Evolutionary conservation across 2,888 invertebrate species (phyloP).

Genomic region (Anodontia alba): DNA sequence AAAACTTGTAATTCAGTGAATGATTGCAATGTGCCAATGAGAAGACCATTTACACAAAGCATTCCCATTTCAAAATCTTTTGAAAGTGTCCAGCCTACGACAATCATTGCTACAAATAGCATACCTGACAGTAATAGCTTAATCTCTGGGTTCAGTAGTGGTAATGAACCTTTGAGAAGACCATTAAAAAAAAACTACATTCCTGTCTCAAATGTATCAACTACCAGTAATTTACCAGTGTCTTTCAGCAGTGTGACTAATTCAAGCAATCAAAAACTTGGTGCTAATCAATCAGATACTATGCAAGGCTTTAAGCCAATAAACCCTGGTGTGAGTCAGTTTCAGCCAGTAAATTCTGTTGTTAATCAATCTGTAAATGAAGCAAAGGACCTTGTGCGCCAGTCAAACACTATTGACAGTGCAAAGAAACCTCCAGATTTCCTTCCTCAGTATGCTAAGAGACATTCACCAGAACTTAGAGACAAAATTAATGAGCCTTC

Average conservation of each 20-base stretch:
- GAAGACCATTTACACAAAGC: neutral
- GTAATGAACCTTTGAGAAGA: neutral
- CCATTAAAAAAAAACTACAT: neutral
- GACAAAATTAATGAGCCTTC: neutral
- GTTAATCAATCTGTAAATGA: no score
- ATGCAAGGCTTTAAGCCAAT: neutral
- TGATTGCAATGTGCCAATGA: neutral
- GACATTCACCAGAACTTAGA: constrained; percentile 22
- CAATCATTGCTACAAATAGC: no score
- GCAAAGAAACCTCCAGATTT: constrained; percentile 21
- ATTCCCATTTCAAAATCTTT: neutral
- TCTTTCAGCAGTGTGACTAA: neutral
- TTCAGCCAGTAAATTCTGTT: no score
- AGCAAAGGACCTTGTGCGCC: no score
- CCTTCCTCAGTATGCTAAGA: constrained; percentile 36
- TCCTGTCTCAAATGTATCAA: neutral
- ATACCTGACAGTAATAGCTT: neutral
- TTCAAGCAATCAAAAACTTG: neutral
- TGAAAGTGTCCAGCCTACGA: neutral
- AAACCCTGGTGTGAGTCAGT: neutral
- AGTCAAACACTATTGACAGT: no score
- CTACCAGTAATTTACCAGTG: neutral
- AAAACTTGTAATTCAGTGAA: neutral
- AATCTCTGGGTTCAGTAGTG: neutral
- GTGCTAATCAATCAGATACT: neutral